These are phyloP conservation scores for Carlito syrichta DNA, from an alignment of 2,113 vertebrate genomes.

Conservation along the genomic window DNA sequence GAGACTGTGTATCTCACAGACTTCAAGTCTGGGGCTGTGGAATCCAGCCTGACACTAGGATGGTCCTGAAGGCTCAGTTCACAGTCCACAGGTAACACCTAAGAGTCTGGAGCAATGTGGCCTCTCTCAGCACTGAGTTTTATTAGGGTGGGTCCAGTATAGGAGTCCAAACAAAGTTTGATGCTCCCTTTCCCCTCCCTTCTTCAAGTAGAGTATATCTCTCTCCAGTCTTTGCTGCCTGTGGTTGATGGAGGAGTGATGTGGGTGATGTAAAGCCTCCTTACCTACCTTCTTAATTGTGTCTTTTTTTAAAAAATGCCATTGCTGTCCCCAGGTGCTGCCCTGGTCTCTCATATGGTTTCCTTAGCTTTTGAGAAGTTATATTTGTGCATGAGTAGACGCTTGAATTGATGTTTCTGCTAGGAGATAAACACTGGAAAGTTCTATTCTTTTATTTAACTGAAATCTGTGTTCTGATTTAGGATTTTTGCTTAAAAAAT, in stretches of 20 bases:
- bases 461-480: background rate
- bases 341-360: background rate
- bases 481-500: background rate
- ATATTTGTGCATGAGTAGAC: background rate
- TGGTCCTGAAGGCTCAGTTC: background rate
- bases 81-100: rapidly evolving
- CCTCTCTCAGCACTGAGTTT: rapidly evolving
- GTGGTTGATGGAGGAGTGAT: too few relatives aligned
- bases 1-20: too few relatives aligned
- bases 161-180: background rate
- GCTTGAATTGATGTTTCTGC: background rate
- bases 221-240: background rate
- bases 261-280: too few relatives aligned
- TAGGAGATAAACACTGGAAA: background rate
- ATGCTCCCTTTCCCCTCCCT: background rate
- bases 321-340: rapidly evolving
- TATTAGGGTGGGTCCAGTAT: too few relatives aligned
- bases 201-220: background rate
- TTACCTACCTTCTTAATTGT: background rate
- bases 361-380: background rate
- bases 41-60: background rate
- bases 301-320: background rate
- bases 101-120: too few relatives aligned
- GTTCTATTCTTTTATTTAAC: background rate
- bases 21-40: background rate